Conservation (phyloP, 2,113 vertebrate genomes). For the Tupaia chinensis region DNA sequence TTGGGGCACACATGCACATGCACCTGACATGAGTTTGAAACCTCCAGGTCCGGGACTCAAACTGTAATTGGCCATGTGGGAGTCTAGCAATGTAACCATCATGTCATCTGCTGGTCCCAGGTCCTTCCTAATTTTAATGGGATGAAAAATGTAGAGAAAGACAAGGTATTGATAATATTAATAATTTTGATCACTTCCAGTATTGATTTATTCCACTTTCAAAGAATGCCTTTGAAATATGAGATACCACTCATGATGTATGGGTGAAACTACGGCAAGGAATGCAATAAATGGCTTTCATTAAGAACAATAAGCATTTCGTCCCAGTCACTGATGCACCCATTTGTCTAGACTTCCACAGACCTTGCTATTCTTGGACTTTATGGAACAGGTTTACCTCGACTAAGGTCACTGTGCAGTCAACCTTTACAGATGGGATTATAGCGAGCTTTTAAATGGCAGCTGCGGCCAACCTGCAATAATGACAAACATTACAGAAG, state of each 20-base stretch:
- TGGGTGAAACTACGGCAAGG: neutral
- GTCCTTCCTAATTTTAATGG: neutral
- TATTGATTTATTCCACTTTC: neutral
- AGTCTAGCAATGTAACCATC: too few relatives aligned
- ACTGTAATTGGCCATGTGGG: too few relatives aligned
- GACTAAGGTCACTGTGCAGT: slow-evolving; percentile 13
- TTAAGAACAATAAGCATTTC: slow-evolving; percentile 11
- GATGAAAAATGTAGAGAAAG: neutral
- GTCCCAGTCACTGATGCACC: neutral
- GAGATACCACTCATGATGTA: neutral
- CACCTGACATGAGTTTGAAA: too few relatives aligned
- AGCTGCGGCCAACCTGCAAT: slow-evolving; percentile 6
- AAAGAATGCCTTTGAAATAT: slow-evolving; percentile 28
- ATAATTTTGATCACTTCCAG: neutral
- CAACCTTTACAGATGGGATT: slow-evolving; percentile 31
- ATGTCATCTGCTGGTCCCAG: too few relatives aligned
- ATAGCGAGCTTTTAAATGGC: neutral
- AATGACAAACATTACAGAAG: slow-evolving; percentile 19
- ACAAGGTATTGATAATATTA: neutral
- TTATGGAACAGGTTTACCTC: slow-evolving; percentile 8
- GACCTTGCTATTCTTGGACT: neutral
- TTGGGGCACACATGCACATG: too few relatives aligned
- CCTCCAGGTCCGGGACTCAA: too few relatives aligned
- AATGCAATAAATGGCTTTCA: neutral
- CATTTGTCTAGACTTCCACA: neutral